Evolutionary conservation across 2,888 invertebrate species (phyloP), one percentile per base, ranked within the genome.

Genomic region (Acrocyrtus sp.): DNA sequence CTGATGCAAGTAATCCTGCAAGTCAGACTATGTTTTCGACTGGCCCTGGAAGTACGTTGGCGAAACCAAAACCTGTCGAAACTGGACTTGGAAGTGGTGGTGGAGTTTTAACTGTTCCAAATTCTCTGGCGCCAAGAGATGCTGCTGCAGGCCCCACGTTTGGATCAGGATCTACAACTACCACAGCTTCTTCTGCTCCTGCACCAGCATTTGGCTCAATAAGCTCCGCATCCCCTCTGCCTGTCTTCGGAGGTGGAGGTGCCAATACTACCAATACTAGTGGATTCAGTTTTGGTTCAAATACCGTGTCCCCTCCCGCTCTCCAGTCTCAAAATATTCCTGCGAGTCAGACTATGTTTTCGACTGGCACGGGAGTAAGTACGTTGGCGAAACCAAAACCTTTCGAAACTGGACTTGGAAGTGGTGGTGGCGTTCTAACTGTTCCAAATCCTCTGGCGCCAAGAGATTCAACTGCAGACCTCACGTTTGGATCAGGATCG

Each of bases 231-330:
- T 21, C 58, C 15, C 12, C 45, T 24, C 17, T n/a, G n/a, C n/a
- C n/a, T n/a, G n/a, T n/a, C n/a, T n/a, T n/a, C n/a, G n/a, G n/a
- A n/a, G n/a, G n/a, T n/a, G n/a, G n/a, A n/a, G n/a, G n/a, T 53
- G 15, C 17, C 15, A 24, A 26, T 24, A 29, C 15, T 2, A 29
- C 17, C 22, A 29, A 10, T 41, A 45, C 1, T 45, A 45, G 60
- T 22, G 60, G 60, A 2, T 60, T 60, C 19, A 45, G 22, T 15
- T 60, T 45, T 45, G n/a, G n/a, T n/a, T 21, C 8, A 53, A 48
- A 10, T 17, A 48, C 48, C 10, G n/a, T 17, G 10, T 10, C 19
- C 19, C 17, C 48, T 15, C n/a, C 53, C 24, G 53, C 24, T 21
- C 24, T 26, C 34, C 27, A 56, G 17, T 56, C n/a, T n/a, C n/a